Conservation (phyloP, 2,888 invertebrate genomes). For the Hyppa rectilinea region DNA sequence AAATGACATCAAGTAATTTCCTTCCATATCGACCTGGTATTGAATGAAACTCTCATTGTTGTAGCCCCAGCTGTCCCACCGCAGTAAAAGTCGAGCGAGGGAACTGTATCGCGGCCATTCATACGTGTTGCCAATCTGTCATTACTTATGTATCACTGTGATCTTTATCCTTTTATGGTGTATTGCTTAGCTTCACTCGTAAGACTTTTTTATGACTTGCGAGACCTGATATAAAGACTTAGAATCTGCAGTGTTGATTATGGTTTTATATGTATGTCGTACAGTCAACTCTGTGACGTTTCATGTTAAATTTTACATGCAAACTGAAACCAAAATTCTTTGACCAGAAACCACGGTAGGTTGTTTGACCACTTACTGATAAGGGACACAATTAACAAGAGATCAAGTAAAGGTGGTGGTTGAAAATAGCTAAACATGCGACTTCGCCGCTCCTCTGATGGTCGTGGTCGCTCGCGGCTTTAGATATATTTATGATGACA, state of each 20-base stretch:
- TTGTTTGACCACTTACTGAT: not conserved
- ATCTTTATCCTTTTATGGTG: slow-evolving; percentile 27
- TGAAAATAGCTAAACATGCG: not conserved
- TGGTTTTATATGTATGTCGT: not conserved
- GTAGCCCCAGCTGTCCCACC: slow-evolving; percentile 30
- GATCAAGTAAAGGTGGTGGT: not conserved
- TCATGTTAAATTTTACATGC: not conserved
- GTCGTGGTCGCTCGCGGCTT: no score
- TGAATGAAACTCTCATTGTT: slow-evolving; percentile 37
- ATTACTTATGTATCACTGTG: slow-evolving; percentile 25
- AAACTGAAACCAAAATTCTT: not conserved
- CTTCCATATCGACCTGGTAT: slow-evolving; percentile 33
- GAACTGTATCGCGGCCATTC: slow-evolving; percentile 51
- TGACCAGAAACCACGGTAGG: not conserved
- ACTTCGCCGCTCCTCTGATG: not conserved
- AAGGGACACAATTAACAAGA: not conserved
- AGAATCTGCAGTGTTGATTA: not conserved
- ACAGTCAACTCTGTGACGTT: not conserved
- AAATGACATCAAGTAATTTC: slow-evolving; percentile 10
- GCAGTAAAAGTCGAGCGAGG: slow-evolving; percentile 58
- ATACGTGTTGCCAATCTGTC: slow-evolving; percentile 41
- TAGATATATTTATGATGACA: slow-evolving; percentile 16
- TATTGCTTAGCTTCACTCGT: slow-evolving; percentile 7
- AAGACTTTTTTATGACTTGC: not conserved
- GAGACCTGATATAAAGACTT: not conserved